These are phyloP conservation scores for Pollenia labialis DNA, from an alignment of 2,888 invertebrate genomes.

Conservation along the genomic window DNA sequence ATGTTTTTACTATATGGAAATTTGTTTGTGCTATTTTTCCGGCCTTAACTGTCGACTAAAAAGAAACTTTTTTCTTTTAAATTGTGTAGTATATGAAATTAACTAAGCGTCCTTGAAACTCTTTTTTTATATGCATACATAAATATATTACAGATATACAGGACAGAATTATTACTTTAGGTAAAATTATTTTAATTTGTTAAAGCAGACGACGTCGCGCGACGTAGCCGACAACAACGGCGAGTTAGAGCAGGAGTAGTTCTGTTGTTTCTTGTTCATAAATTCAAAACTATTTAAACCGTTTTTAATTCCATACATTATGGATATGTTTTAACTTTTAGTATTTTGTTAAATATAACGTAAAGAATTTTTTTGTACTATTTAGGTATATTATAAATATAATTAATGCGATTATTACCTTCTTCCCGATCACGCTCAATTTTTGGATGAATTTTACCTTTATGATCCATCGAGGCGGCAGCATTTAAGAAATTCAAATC, in stretches of 20 bases:
- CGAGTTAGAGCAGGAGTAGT: neutral
- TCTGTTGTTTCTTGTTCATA: neutral
- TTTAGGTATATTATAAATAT: constrained; percentile 30
- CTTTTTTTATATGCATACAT: constrained; percentile 14
- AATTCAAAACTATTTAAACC: neutral
- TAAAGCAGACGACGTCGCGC: constrained; percentile 19
- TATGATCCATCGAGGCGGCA: constrained; percentile 81
- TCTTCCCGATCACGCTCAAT: constrained; percentile 84
- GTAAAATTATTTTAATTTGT: constrained; percentile 47
- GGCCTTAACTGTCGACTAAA: neutral
- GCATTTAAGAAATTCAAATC: constrained; percentile 84
- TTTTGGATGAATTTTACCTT: constrained; percentile 84
- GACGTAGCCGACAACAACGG: neutral
- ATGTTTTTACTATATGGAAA: too few relatives aligned
- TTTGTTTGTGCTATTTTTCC: neutral
- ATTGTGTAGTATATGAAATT: constrained; percentile 12
- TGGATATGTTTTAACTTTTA: neutral
- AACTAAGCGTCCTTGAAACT: constrained; percentile 61
- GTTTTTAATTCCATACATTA: neutral
- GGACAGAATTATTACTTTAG: constrained; percentile 32
- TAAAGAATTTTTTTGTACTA: neutral
- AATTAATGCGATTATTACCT: constrained; percentile 79
- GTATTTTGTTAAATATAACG: neutral
- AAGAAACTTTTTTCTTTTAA: too few relatives aligned
- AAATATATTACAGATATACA: constrained; percentile 49